Conservation (phyloP, 2,888 invertebrate genomes). For the Plebejus melissa region DNA sequence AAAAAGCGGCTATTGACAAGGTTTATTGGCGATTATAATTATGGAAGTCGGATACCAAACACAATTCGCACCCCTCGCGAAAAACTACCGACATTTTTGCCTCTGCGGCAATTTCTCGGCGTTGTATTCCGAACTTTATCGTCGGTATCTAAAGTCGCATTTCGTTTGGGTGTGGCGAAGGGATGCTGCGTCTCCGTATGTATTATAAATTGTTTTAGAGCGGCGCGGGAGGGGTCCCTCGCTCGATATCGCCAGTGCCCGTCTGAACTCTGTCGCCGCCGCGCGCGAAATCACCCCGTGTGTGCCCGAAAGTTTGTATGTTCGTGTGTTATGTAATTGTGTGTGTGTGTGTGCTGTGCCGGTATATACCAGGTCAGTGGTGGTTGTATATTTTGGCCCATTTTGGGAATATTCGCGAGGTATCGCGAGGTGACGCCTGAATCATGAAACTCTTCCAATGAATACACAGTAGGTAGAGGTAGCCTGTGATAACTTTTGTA, state of each 20-base stretch:
- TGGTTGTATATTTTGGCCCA: not conserved
- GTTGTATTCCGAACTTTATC: constrained; percentile 42
- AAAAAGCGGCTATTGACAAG: constrained; percentile 1
- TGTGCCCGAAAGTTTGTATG: constrained; percentile 40
- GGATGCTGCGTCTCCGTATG: constrained; percentile 78
- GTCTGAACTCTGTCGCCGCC: constrained; percentile 44
- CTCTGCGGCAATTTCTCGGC: constrained; percentile 66
- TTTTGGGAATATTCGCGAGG: not conserved
- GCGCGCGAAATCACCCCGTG: constrained; percentile 44
- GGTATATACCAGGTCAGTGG: constrained; percentile 1
- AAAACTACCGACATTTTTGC: constrained; percentile 70
- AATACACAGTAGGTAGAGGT: too few relatives aligned
- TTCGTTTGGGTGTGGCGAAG: constrained; percentile 43
- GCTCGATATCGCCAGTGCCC: constrained; percentile 73
- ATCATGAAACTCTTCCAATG: not conserved
- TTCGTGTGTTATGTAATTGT: constrained; percentile 39
- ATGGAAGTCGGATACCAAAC: constrained; percentile 55
- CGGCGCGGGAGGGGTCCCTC: constrained; percentile 59
- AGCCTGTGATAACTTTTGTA: not conserved
- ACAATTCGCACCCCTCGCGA: constrained; percentile 74
- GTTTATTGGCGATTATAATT: constrained; percentile 56
- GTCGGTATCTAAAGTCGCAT: constrained; percentile 45
- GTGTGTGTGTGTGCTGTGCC: constrained; percentile 35
- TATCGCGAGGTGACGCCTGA: not conserved
- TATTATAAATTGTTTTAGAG: constrained; percentile 80